Evolutionary conservation across 2,113 vertebrate genomes (phyloP), one percentile per base, ranked within the genome.

Genomic region (Centrocercus urophasianus): DNA sequence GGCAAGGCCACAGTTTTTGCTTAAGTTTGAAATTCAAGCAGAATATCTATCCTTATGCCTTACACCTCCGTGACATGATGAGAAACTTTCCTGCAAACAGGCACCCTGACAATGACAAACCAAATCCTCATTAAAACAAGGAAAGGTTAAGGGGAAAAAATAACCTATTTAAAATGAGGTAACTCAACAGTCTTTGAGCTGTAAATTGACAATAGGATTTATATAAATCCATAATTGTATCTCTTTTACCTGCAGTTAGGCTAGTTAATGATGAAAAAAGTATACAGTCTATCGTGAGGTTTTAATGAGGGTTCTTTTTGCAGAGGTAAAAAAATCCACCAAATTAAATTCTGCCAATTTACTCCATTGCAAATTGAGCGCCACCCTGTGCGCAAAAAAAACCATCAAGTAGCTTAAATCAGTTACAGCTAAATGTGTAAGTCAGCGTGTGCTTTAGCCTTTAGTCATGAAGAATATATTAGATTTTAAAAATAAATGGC

Each of bases 301-400:
- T 99, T 99, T 99, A 99, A 99, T 99, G 99, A 99, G 99, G 97
- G 98, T 98, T 98, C 98, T 97, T 99, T 98, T 98, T 98, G 97
- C 98, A 98, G 98, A 98, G 97, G 97, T 98, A 97, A 99, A 98
- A 99, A 99, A 99, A 99, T 97, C 98, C 98, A 99, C 98, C 98
- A 99, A 99, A 99, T 99, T 99, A 99, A 98, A 98, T 98, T 98
- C 98, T 99, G 98, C 98, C 99, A 99, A 99, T 99, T 99, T 98
- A 98, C 98, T 98, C 97, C 97, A 97, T 98, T 98, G 98, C 98
- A 98, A 98, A 98, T 98, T 98, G 98, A 98, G 98, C 98, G 98
- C 98, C 98, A 98, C 98, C 98, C 98, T 96, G 89, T 96, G 98
- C 97, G 98, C 98, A 98, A 97, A 98, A 54, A 98, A 98, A 98